Conservation (phyloP, 2,888 invertebrate genomes). For the Drosophila kokeensis region DNA sequence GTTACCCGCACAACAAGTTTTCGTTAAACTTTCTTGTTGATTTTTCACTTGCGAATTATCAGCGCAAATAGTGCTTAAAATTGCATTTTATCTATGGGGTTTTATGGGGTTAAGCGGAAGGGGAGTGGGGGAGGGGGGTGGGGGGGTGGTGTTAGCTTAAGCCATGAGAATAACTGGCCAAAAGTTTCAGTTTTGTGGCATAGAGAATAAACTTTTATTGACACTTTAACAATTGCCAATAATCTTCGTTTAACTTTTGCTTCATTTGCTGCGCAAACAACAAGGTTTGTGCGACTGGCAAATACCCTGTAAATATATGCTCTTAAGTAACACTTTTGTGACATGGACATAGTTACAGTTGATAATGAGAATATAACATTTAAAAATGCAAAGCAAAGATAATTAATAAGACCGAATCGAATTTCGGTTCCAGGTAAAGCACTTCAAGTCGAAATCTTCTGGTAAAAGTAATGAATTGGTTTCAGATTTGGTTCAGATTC, state of each 20-base stretch:
- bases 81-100: constrained; percentile 7
- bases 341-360: not conserved
- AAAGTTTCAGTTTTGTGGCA: constrained; percentile 41
- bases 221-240: constrained; percentile 25
- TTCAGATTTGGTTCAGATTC: not conserved
- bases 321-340: not conserved
- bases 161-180: not conserved
- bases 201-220: constrained; percentile 31
- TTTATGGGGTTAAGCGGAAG: not conserved
- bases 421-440: not conserved
- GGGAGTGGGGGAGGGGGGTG: not conserved
- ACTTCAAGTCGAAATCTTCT: not conserved
- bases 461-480: not conserved
- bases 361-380: not conserved
- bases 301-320: not conserved
- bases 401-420: not conserved
- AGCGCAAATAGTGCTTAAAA: constrained; percentile 50
- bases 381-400: not conserved
- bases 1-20: constrained; percentile 35
- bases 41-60: constrained; percentile 56
- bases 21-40: constrained; percentile 44
- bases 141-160: not conserved
- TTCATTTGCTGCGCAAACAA: constrained; percentile 41
- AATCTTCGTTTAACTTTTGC: constrained; percentile 24
- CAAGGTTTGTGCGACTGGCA: not conserved